Base-by-base conservation (phyloP, 2,888 invertebrate species). In the Boloria euphrosyne region DNA sequence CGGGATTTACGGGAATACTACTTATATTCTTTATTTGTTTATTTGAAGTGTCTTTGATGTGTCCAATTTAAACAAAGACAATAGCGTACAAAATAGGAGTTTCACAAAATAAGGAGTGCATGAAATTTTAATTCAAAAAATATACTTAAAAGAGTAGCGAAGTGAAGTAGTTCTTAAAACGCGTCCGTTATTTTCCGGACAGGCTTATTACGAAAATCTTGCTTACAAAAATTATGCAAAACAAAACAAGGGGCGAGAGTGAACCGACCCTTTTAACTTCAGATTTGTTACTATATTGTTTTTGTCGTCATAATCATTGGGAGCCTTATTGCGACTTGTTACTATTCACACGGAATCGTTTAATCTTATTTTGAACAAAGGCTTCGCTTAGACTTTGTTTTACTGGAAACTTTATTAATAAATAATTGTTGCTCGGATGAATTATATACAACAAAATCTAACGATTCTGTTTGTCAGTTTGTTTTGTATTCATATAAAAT, bases 171-270 rank as follows among this genome's bases (percentile, higher is more conserved):
- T 53, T 60, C 46, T 46, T n/a, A 52, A 55, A 52, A 58, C n/a
- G 44, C 59, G 27, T 59, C 53, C 18, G 47, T 52, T 51, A 53
- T 53, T 65, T 59, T 46, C 53, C 47, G 52, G 47, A 63, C 47
- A 63, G 47, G 54, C 47, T 63, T 63, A 63, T 63, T 63, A 63
- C 46, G 55, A 49, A 22, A 53, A 55, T 59, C 54, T 55, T 49
- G 49, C 55, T 63, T 55, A 63, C 31, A 38, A 49, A 63, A 55
- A 63, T 50, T 31, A 55, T 63, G 62, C 38, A 55, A 55, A 62
- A 49, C 31, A 49, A 55, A 62, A 55, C 49, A 55, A 46, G 62
- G 54, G 62, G 53, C 17, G 43, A 27, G 18, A 31, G 53, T 16
- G 31, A 38, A 10, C 47, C 47, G 57, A 46, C 44, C 16, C 18